Base-by-base conservation (phyloP, 2,797 vertebrate species). In the Tiaroga cobitis region DNA sequence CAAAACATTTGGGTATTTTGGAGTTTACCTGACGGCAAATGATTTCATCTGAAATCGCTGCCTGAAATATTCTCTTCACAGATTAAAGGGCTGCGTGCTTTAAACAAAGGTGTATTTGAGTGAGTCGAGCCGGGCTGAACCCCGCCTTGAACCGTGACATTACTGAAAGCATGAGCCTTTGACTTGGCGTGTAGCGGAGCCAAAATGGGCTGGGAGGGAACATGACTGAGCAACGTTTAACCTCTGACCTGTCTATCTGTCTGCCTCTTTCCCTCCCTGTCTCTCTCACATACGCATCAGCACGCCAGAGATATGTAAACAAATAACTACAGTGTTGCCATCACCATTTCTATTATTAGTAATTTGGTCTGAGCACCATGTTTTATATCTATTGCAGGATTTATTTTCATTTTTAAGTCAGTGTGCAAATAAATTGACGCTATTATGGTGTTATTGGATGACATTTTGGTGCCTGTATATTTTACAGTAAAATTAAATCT, bases 101-200 rank as follows among this genome's bases (percentile, higher is more conserved):
- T 91, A 91, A 93, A 94, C 91, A 93, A 93, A 93, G 90, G 91
- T 78, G 85, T 90, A 88, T 91, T 93, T 94, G 92, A 94, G 85
- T 89, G 90, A 94, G 90, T 92, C 90, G 90, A 90, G 88, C 88
- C 88, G 69, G 0, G 51, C 21, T 86, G 82, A 80, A 80, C 88
- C 90, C 88, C 88, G 85, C 87, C 90, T 92, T 85, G 43, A 68
- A 79, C 82, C 41, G 70, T 94, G 92, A 91, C 90, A 90, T 93
- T 78, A 69, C 26, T 78, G 37, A 93, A 92, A 93, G 91, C 77
- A 74, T 90, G 89, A 91, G 92, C 88, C 87, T 89, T 82, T 49
- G 16, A 91, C 87, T 93, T 93, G 90, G 91, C 90, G 87, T 87
- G 46, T 49, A 8, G 85, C 5, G 74, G 46, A 21, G 81, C 81